Evolutionary conservation across 2,113 vertebrate species (phyloP).

Genomic region (Elanoides forficatus): DNA sequence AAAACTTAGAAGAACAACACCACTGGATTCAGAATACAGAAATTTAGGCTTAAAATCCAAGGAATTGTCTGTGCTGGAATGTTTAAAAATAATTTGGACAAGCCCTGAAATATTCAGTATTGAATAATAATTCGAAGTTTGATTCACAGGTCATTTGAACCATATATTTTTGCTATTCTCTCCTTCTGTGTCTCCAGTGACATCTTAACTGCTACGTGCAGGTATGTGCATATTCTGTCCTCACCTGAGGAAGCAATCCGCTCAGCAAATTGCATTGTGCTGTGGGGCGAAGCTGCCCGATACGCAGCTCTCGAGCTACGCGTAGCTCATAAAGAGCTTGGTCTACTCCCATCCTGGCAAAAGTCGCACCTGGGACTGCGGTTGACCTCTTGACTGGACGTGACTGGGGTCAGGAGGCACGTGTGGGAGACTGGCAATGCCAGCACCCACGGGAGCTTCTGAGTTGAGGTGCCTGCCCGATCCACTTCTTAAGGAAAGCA

Average conservation of each 20-base stretch:
- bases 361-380: not conserved
- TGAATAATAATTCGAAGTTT: not conserved
- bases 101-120: not conserved
- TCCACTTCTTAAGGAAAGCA: not conserved
- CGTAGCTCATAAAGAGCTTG: not conserved
- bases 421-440: not conserved
- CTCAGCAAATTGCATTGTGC: not conserved
- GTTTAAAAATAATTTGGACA: not conserved
- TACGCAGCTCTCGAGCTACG: not conserved
- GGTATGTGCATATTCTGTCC: not conserved
- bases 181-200: not conserved
- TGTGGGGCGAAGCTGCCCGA: not conserved
- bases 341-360: not conserved
- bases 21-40: not conserved
- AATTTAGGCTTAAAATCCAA: not conserved
- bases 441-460: not conserved
- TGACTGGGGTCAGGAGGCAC: not conserved
- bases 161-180: not conserved
- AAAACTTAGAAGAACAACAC: not conserved
- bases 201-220: not conserved
- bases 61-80: not conserved
- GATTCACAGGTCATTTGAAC: not conserved
- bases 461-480: not conserved
- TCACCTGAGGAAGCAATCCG: not conserved
- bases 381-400: not conserved